Evolutionary conservation across 2,113 vertebrate species (phyloP).

Genomic region (Neodontobutis hainanensis): DNA sequence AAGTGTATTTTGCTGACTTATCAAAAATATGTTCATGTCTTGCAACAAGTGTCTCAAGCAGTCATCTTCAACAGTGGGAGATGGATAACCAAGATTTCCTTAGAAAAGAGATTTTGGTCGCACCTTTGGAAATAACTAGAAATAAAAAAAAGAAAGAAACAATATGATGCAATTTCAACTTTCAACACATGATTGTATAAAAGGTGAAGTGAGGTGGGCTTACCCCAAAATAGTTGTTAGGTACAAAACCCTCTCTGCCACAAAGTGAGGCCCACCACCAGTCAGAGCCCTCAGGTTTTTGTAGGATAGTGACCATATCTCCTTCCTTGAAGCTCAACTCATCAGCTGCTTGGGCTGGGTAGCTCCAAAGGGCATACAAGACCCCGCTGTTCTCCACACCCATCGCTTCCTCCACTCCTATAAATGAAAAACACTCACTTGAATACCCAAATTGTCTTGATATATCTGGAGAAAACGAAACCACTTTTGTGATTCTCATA

Average conservation of each 20-base stretch:
- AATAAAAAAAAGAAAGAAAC: constrained; percentile 4
- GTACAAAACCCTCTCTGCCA: constrained; percentile 88
- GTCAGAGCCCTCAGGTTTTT: constrained; percentile 80
- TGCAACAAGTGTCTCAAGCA: neutral
- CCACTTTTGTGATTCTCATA: too few relatives aligned
- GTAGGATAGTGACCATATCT: constrained; percentile 88
- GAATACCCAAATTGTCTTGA: neutral
- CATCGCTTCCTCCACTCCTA: constrained; percentile 87
- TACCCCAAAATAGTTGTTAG: constrained; percentile 92
- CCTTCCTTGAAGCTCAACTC: constrained; percentile 90
- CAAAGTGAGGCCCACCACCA: constrained; percentile 92
- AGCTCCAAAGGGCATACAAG: constrained; percentile 89
- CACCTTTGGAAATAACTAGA: constrained; percentile 80
- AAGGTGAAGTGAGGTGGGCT: constrained; percentile 31
- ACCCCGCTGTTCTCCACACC: constrained; percentile 85
- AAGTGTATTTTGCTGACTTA: neutral
- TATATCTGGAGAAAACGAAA: too few relatives aligned
- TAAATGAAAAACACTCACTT: neutral
- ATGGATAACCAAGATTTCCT: constrained; percentile 4
- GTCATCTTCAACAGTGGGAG: constrained; percentile 17
- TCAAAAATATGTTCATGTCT: neutral
- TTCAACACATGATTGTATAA: neutral
- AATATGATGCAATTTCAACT: neutral
- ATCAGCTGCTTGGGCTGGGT: constrained; percentile 83
- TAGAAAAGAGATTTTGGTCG: constrained; percentile 79